Evolutionary conservation across 2,113 vertebrate species (phyloP), one percentile per base, ranked within the genome.

Genomic region (Colossoma macropomum): DNA sequence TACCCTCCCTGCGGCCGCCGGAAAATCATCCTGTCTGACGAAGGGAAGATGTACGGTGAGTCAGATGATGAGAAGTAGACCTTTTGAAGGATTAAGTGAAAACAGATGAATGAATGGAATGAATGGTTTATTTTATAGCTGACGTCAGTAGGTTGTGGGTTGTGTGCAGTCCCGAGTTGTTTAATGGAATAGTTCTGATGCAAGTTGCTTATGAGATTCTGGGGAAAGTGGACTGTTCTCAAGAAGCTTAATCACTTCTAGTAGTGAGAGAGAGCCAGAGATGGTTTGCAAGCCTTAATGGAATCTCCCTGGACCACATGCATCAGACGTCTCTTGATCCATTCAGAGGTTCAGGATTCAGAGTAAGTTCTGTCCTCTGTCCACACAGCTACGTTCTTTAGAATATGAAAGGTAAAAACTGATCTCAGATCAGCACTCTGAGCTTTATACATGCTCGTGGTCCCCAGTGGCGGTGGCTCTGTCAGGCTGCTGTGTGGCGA

Each of bases 1-100:
- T 99, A 99, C 89, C 98, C 98, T 13, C 98, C 98, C 0, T 99
- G 98, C 88, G 98, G 98, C 77, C 93, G 98, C 89, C 96, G 98
- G 92, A 99, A 99, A 94, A 99, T 99, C 91, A 99, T 99, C 89
- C 95, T 99, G 91, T 99, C 98, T 21, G 98, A 99, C 45, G 98
- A 99, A 94, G 98, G 98, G 85, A 99, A 99, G 94, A 99, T 99
- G 98, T 99, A 99, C 45, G 87, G 87, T 88, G 85, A 84, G 87
- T 88, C 21, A 23, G 8, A 23, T 8, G 28, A 30, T 21, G 8
- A 78, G 41, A 41, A 19, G 30, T 28, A n/a, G 38, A 50, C 68
- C 9, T 7, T 11, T 25, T 15, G 25, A 50, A 9, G 34, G 59
- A 32, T 23, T 70, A 11, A 3, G 16, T 27, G 1, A 3, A 13